Evolutionary conservation across 2,888 invertebrate genomes (phyloP).

Genomic region (Drosophila silvestris): DNA sequence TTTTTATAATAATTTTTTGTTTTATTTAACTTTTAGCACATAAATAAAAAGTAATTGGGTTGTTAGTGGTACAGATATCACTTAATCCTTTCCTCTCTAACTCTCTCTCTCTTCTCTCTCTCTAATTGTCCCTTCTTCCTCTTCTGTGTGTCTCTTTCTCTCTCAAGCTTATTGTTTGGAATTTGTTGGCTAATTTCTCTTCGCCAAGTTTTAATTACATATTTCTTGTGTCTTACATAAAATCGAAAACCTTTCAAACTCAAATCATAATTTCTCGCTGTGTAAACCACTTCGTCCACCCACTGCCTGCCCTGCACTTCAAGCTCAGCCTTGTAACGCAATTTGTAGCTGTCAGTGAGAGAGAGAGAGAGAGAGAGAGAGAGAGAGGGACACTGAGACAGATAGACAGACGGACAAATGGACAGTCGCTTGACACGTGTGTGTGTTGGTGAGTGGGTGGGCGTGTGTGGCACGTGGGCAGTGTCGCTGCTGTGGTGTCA

Average conservation of each 20-base stretch:
- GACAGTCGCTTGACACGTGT: constrained; percentile 66
- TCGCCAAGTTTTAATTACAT: not conserved
- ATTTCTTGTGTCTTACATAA: not conserved
- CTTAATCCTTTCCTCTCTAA: not conserved
- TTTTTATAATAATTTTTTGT: not conserved
- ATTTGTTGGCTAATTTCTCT: not conserved
- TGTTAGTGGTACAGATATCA: not conserved
- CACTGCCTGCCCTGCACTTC: constrained; percentile 1
- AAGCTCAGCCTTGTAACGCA: constrained; percentile 68
- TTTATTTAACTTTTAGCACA: not conserved
- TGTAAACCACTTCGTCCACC: constrained; percentile 7
- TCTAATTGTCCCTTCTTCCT: not conserved
- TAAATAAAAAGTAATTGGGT: not conserved
- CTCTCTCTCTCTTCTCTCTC: not conserved
- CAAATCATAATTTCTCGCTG: not conserved
- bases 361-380: constrained; percentile 2
- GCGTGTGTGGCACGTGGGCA: constrained; percentile 43
- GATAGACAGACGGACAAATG: not conserved
- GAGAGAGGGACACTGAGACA: not conserved
- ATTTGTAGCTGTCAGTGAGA: constrained; percentile 80
- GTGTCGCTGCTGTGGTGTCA: constrained; percentile 52
- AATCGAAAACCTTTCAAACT: not conserved
- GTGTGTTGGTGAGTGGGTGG: constrained; percentile 60
- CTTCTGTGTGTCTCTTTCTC: not conserved
- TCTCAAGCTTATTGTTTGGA: not conserved